Evolutionary conservation across 2,113 vertebrate species (phyloP), one percentile per base, ranked within the genome.

Genomic region (Synchiropus splendidus): DNA sequence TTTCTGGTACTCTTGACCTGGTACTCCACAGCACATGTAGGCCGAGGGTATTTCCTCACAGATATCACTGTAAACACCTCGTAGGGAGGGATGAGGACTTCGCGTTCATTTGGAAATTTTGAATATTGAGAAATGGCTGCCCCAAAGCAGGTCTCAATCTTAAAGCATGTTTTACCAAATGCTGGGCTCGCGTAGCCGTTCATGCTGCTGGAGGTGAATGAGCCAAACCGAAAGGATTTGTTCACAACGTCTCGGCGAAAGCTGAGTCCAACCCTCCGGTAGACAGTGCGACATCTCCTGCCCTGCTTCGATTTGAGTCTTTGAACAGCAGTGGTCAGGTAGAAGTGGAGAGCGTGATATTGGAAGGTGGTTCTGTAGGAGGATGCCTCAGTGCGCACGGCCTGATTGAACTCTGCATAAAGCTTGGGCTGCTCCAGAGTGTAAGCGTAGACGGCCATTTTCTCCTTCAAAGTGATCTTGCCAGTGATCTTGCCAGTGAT

Each of bases 131-230:
- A 72, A 30, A 72, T 5, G 10, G 64, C 53, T 6, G 43, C 64
- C 39, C 64, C 58, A 1, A 1, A 50, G 16, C 70, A 69, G 1
- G 61, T 65, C 6, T 18, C 0, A 2, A 73, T 49, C 18, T 69
- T 35, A 47, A 65, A 73, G 48, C 70, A 73, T 1, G 61, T 58
- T 37, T 55, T 47, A 12, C 61, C 65, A 44, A 58, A 73, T n/a
- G n/a, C n/a, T n/a, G n/a, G 36, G 18, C 31, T 0, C 21, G 9
- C 4, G 45, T n/a, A n/a, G n/a, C n/a, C n/a, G n/a, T n/a, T n/a
- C n/a, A n/a, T 1, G 64, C n/a, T 49, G 33, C 31, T 55, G 37
- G 65, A 73, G 15, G 58, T 56, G 1, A 73, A 73, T 6, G 50
- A 38, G 11, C 65, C 65, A 13, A 73, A 69, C n/a, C 64, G 57